Evolutionary conservation across 2,797 vertebrate species (phyloP), one percentile per base, ranked within the genome.

Genomic region (Odontamblyopus lacepedii): DNA sequence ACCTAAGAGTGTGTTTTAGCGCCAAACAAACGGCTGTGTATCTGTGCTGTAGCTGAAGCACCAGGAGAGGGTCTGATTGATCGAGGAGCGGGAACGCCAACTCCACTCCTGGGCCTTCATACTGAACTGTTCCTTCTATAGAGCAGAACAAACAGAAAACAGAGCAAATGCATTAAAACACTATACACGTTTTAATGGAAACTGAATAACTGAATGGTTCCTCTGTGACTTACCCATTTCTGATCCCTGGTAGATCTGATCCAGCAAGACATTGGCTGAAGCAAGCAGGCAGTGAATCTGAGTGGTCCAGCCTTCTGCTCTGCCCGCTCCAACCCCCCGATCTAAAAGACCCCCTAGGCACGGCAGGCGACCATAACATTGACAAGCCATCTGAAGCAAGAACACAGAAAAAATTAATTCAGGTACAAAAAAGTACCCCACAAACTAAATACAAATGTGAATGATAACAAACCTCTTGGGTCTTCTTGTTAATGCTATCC

Each of bases 281-380:
- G 94, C 92, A 77, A 98, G 82, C 11, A 98, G 92, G 70, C 93
- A 94, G 76, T 96, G 95, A 26, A 95, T 88, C 83, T 98, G 95
- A 88, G 94, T 95, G 72, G 94, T 93, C 96, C 96, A 98, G 79
- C 94, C 94, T 65, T 97, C 96, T 0, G 94, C 92, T 86, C 95
- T 92, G 35, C 92, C 89, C 0, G 83, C 86, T 0, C 89, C 90
- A 11, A 91, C 81, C 2, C 92, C 95, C 84, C 95, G 91, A 23
- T 96, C 95, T 75, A 96, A 90, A 32, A 96, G 93, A 0, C 95
- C 94, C 0, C 96, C 96, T 29, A 98, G 83, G 1, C 94, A 95
- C 11, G 96, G 95, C 70, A 98, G 86, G 4, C 85, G 88, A 0
- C 93, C 94, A 0, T 96, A 98, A 88, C 96, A 97, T 69, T 94